Base-by-base conservation (phyloP, 2,113 vertebrate genomes). In the Riparia riparia region DNA sequence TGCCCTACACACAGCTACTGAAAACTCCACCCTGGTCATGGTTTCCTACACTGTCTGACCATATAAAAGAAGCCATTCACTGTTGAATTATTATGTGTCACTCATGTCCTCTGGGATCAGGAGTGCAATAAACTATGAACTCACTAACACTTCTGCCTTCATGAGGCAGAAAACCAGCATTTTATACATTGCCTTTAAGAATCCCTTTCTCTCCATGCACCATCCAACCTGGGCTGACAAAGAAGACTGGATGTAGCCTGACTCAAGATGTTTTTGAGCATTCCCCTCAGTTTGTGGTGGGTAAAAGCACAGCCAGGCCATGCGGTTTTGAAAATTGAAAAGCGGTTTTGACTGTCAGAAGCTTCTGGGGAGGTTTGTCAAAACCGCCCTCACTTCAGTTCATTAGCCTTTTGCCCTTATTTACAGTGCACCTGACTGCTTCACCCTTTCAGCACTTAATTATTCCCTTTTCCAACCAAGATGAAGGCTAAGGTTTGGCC, bases 381-480 rank as follows among this genome's bases (percentile, higher is more conserved):
- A 74, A 93, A 61, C 24, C 83, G 34, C n/a, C 69, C n/a, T 92
- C 20, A 8, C 56, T 92, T 84, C 41, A 18, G 6, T 90, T 93
- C 77, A 77, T 96, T 91, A 87, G 65, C 73, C 77, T 49, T 91
- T 41, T 60, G 61, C 69, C 82, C 85, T 96, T 63, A 54, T 68
- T 89, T 83, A 53, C 57, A 88, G 78, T 12, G 37, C 42, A 79
- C 69, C 63, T 77, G 65, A 63, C 58, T 70, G 45, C 34, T 74
- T 71, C 66, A 83, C 74, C 80, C 82, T 57, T 61, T 57, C 63
- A 87, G 51, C 15, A 45, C 63, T 90, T 96, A 96, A 96, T 96
- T 95, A 96, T 73, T 86, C 80, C n/a, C 9, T 64, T 88, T 92
- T 80, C 61, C 53, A 80, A 42, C 25, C n/a, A 73, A 84, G 47